phyloP scores from a whole-genome alignment of 2,888 invertebrate species.

The Dynastes maya region DNA sequence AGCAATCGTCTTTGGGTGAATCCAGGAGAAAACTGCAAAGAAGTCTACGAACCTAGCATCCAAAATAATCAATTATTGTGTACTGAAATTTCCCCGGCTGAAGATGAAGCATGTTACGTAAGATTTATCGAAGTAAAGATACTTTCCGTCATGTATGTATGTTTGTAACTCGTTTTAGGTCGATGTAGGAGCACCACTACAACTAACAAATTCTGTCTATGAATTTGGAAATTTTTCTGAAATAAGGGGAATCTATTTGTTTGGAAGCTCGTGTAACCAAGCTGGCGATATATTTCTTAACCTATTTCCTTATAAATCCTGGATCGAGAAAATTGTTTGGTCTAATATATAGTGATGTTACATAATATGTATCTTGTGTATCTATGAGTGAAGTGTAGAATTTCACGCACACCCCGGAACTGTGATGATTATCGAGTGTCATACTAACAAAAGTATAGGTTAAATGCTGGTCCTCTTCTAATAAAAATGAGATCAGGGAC shows the following conservation, averaged over 20 bases:
- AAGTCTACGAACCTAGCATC: background rate
- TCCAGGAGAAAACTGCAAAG: slow-evolving; percentile 6
- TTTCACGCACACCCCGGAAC: background rate
- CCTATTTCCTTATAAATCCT: slow-evolving; percentile 6
- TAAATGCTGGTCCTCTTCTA: no score
- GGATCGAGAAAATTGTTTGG: slow-evolving; percentile 31
- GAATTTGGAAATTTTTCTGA: slow-evolving; percentile 46
- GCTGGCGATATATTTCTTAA: slow-evolving; percentile 19
- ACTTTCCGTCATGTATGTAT: background rate
- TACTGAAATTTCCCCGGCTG: background rate
- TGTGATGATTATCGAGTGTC: background rate
- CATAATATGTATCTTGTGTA: no score
- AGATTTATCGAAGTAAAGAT: background rate
- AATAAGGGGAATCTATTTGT: slow-evolving; percentile 65
- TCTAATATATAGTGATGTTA: background rate
- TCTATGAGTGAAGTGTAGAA: background rate
- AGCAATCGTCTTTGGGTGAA: background rate
- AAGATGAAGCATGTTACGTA: slow-evolving; percentile 1
- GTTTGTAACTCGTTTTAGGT: background rate
- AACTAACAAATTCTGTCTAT: background rate
- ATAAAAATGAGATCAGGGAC: no score
- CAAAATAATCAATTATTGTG: background rate
- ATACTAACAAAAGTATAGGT: no score
- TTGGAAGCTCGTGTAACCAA: slow-evolving; percentile 20
- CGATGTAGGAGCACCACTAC: slow-evolving; percentile 20